phyloP scores from a whole-genome alignment of 2,888 invertebrate species.

The Buathra laborator region DNA sequence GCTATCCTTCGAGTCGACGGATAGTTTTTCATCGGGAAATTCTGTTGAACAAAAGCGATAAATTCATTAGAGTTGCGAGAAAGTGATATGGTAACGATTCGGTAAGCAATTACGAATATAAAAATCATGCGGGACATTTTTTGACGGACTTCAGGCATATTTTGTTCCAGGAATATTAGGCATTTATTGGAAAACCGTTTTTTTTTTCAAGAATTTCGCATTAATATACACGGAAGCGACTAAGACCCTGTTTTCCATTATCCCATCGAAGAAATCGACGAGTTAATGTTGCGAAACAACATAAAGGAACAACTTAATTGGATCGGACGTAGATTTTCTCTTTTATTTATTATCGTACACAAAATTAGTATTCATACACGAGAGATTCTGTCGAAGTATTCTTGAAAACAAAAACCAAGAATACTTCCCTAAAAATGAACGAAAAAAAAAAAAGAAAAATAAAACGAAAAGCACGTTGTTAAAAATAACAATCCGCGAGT shows the following conservation, averaged over 20 bases:
- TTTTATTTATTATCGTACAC: slow-evolving; percentile 51
- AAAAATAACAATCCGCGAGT: slow-evolving; percentile 34
- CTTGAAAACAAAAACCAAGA: slow-evolving; percentile 21
- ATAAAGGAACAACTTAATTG: slow-evolving; percentile 5
- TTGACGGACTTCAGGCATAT: not conserved
- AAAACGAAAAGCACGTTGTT: not conserved
- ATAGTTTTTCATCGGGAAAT: not conserved
- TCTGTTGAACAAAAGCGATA: slow-evolving; percentile 30
- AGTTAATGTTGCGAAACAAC: not conserved
- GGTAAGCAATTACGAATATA: not conserved
- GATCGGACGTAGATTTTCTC: slow-evolving; percentile 44
- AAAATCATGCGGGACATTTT: not conserved
- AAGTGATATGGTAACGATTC: not conserved
- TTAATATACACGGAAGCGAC: not conserved
- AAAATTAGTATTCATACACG: slow-evolving; percentile 41
- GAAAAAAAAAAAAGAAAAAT: slow-evolving; percentile 3
- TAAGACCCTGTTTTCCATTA: not conserved
- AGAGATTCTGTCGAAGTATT: slow-evolving; percentile 53
- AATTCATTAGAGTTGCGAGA: not conserved
- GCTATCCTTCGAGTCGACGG: not conserved
- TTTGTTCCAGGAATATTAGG: not conserved
- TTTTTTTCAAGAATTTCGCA: not conserved
- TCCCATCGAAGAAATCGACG: not conserved
- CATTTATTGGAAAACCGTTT: not conserved
- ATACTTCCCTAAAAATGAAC: slow-evolving; percentile 35